Evolutionary conservation across 1,140 invertebrate species (phyloP), one percentile per base, ranked within the genome.

Genomic region (Asobara japonica): DNA sequence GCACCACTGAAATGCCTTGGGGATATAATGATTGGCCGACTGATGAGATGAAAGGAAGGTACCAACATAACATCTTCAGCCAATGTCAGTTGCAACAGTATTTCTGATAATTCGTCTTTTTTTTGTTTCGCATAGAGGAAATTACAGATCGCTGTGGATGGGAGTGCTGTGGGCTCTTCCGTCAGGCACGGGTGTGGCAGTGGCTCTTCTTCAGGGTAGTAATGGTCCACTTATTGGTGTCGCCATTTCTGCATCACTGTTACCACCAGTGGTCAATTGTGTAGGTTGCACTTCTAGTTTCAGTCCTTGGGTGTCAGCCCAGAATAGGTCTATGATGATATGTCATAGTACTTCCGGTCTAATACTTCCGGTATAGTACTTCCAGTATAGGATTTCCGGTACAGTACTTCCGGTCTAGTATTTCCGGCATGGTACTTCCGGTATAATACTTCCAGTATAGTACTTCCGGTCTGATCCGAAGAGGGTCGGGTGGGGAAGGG

Each of bases 211-310:
- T 0, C 94, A 95, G 79, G 94, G 94, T 16, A 96, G 94, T 79
- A 92, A 92, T 41, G 94, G 94, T 0, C 95, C 95, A 1, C 81
- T 96, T 38, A 96, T 97, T 73, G 95, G 95, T 76, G 95, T 97
- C 36, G 95, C 95, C 4, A 96, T 96, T 80, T 96, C 95, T 2
- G 95, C 95, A 1, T 96, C 95, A 0, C 86, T 96, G 31, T 80
- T 97, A 62, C 95, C 95, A n/a, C 95, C 95, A 11, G 93, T 94
- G 72, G 94, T 96, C 5, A 96, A 96, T 84, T 93, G 93, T 80
- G 93, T 94, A 88, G 91, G 90, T 89, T 31, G n/a, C n/a, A 45
- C 10, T 38, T 38, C 1, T 10, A 4, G 7, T 38, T 2, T 38
- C 2, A 38, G 1, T 38, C 36, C 10, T 8, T 13, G n/a, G 10